Evolutionary conservation across 2,888 invertebrate genomes (phyloP).

Genomic region (Sthenelais limicola): DNA sequence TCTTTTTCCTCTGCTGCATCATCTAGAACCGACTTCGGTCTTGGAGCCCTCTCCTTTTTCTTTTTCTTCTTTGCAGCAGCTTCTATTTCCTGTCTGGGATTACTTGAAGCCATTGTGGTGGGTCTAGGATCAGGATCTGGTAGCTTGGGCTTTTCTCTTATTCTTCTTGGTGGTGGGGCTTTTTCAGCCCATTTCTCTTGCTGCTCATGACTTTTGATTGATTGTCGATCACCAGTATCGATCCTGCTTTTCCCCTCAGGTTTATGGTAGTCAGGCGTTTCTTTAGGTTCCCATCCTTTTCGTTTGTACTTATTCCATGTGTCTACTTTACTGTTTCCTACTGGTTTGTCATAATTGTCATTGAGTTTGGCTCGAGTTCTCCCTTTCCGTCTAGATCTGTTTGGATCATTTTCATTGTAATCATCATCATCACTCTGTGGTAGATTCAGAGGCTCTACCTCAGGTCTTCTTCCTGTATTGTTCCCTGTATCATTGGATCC

Average conservation of each 20-base stretch:
- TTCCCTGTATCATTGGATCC: background rate
- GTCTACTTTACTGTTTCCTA: background rate
- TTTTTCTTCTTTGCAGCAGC: constrained; percentile 22
- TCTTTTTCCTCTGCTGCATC: background rate
- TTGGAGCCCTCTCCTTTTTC: constrained; percentile 7
- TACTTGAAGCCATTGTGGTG: constrained; percentile 31
- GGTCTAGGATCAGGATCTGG: constrained; percentile 22
- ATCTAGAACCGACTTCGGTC: constrained; percentile 27
- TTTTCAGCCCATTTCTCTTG: background rate
- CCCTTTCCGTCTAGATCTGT: background rate
- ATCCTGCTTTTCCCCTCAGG: background rate
- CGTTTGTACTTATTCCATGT: background rate
- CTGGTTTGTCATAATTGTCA: background rate
- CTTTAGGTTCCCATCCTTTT: background rate
- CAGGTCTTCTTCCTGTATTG: constrained; percentile 4
- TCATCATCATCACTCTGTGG: no score
- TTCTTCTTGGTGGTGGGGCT: background rate
- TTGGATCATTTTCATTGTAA: background rate
- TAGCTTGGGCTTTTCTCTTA: background rate
- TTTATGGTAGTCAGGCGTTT: background rate
- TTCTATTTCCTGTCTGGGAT: constrained; percentile 18
- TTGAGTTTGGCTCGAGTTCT: background rate
- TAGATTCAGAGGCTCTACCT: no score
- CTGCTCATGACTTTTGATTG: background rate
- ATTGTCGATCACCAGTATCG: background rate